Evolutionary conservation across 2,888 invertebrate genomes (phyloP).

Genomic region (Cyclophora punctaria): DNA sequence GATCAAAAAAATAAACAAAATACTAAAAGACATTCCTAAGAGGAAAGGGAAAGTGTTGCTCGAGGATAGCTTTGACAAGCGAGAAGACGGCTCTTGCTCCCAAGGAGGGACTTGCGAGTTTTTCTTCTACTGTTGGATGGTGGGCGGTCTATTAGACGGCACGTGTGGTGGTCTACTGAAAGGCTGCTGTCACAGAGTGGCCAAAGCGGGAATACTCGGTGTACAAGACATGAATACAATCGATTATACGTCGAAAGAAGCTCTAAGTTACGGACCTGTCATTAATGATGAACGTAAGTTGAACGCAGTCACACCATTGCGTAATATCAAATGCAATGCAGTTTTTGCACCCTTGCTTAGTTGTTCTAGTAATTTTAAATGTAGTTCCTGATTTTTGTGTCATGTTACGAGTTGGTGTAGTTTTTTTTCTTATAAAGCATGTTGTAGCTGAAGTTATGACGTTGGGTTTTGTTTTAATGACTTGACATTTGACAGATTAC

Average conservation of each 20-base stretch:
- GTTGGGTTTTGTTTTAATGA: no score
- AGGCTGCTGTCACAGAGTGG: constrained; percentile 89
- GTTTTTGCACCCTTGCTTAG: no score
- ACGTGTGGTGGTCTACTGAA: constrained; percentile 87
- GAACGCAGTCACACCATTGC: constrained; percentile 28
- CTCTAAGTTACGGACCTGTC: constrained; percentile 82
- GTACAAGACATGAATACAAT: constrained; percentile 78
- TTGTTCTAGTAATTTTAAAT: no score
- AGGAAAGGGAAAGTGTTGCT: constrained; percentile 43
- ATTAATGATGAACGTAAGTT: constrained; percentile 87
- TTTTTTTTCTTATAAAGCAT: no score
- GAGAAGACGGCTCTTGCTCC: constrained; percentile 75
- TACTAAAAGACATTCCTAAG: constrained; percentile 45
- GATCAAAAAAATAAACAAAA: constrained; percentile 51
- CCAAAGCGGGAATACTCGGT: constrained; percentile 78
- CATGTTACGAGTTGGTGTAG: no score
- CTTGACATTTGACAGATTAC: no score
- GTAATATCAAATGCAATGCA: constrained; percentile 18
- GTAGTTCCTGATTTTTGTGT: no score
- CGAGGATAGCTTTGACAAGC: constrained; percentile 14
- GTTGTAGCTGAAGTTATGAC: no score
- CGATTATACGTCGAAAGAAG: constrained; percentile 77
- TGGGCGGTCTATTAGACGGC: constrained; percentile 89
- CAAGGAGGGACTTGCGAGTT: constrained; percentile 91
- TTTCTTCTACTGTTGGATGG: constrained; percentile 94